Base-by-base conservation (phyloP, 2,113 vertebrate genomes). In the Brevimyrus niger region DNA sequence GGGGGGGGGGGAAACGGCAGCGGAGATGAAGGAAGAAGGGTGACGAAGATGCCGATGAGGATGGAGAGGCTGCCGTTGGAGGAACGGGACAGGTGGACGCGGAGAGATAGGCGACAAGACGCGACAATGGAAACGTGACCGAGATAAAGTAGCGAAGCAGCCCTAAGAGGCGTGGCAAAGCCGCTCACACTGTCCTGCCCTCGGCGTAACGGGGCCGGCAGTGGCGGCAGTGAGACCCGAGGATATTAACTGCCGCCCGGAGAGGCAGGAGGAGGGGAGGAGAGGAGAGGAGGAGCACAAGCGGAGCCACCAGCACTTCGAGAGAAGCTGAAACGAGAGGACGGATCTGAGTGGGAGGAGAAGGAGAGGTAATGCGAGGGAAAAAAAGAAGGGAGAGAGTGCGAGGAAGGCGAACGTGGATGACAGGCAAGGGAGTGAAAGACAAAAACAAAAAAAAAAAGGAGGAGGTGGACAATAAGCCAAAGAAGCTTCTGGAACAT, bases 151-250 rank as follows among this genome's bases (percentile, higher is more conserved):
- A n/a, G 23, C 0, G 4, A 47, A n/a, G 38, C 21, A n/a, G 44
- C 4, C 83, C 13, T 38, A 38, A 31, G 86, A 89, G 91, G 50
- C 90, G 89, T 91, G 90, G 89, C 91, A 89, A 92, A 86, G 83
- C 85, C 38, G 65, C 91, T 92, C 91, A 90, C 82, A 89, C 92
- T 91, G 91, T n/a, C 47, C 27, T 90, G 87, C 89, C 92, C n/a
- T n/a, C n/a, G n/a, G n/a, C n/a, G n/a, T n/a, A n/a, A n/a, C n/a
- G n/a, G n/a, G n/a, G n/a, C n/a, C n/a, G n/a, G n/a, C n/a, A 58
- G 76, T 69, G 86, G 27, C 73, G 84, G 86, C 11, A 35, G 88
- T 42, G 38, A 69, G 61, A 7, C 11, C 65, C 4, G 13, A 15
- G 38, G 9, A 46, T 2, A 21, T 48, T 17, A 88, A 35, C 4